Base-by-base conservation (phyloP, 2,888 invertebrate species). In the Psococerastis gibbosa region DNA sequence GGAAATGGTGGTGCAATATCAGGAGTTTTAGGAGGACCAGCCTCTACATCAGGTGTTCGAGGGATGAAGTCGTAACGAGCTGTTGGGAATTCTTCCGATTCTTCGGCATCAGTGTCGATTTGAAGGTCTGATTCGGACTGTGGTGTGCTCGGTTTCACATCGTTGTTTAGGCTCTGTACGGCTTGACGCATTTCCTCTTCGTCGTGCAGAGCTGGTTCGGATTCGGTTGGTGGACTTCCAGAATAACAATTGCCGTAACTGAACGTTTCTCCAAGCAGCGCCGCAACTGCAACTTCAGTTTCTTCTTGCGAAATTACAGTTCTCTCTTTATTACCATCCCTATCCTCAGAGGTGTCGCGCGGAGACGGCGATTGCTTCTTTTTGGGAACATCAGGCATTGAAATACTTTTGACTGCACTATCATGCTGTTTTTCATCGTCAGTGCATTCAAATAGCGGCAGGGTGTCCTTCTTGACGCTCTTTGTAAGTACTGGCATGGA, bases 281-380 rank as follows among this genome's bases (percentile, higher is more conserved):
- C 87, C 6, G 87, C 87, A 0, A 89, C 88, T 0, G 89, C 89
- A 59, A 87, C 87, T 60, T 84, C 88, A 0, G 88, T 89, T 63
- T 89, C 88, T 64, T 88, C 88, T 61, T 88, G 88, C 0, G 87
- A 88, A 54, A 88, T 88, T 1, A 81, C 69, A 32, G 54, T 49
- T 27, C 50, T 45, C 38, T 49, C 53, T 35, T 50, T 46, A 16
- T 50, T 51, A 13, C 42, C 42, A 35, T 45, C 45, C 22, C 27
- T 38, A 53, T 56, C 53, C 41, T 55, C 55, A 20, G 53, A 48
- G 48, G 56, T 35, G 34, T 42, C 54, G 15, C 61, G 60, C 2
- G 55, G 44, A 6, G 58, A 58, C 1, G 35, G 41, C 22, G 45
- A 44, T 15, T 44, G 15, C 33, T 18, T 51, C 52, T 17, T 46